Evolutionary conservation across 2,113 vertebrate genomes (phyloP).

Genomic region (Eulemur macaco): DNA sequence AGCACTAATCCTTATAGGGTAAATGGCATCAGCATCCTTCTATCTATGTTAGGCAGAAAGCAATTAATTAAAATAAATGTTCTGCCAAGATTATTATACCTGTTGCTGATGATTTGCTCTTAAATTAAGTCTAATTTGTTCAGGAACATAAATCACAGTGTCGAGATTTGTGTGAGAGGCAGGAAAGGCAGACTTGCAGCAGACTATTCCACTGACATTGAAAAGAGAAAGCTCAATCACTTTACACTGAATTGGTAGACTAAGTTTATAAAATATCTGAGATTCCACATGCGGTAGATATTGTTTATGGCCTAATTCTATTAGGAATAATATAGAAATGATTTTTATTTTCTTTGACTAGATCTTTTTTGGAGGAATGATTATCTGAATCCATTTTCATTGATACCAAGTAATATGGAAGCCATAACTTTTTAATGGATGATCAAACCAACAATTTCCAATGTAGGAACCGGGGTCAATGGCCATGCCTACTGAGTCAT

Average conservation of each 20-base stretch:
- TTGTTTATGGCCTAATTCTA: not conserved
- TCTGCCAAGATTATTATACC: conserved; percentile 57
- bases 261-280: conserved; percentile 30
- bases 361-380: conserved; percentile 2
- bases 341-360: conserved; percentile 34
- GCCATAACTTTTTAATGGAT: not conserved
- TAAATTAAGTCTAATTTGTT: conserved; percentile 73
- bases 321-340: not conserved
- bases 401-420: not conserved
- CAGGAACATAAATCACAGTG: conserved; percentile 56
- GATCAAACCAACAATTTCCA: not conserved
- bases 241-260: not conserved
- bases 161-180: not conserved
- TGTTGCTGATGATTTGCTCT: conserved; percentile 74
- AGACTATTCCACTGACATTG: not conserved
- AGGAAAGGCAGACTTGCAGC: not conserved
- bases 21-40: conserved; percentile 60
- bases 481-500: not conserved
- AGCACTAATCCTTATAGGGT: conserved; percentile 51
- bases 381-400: not conserved
- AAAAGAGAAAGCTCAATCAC: conserved; percentile 2
- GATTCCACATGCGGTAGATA: not conserved
- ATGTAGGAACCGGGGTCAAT: not conserved
- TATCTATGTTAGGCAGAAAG: conserved; percentile 57
- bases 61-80: conserved; percentile 75